Evolutionary conservation across 2,888 invertebrate species (phyloP), one percentile per base, ranked within the genome.

Genomic region (Leucozona laternaria): DNA sequence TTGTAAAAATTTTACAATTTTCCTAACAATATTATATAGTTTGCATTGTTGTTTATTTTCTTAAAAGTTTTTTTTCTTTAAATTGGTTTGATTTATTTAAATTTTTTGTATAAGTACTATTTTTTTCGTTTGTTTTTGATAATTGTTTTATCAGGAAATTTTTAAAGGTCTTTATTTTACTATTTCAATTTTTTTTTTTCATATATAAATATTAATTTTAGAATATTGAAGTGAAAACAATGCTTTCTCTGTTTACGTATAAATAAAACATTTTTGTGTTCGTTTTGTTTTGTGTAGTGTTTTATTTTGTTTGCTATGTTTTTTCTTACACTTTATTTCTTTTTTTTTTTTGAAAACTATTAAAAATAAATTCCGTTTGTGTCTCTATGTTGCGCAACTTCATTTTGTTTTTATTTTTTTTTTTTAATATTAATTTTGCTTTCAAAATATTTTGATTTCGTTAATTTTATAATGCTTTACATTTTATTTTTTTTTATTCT

Each of bases 341-440:
- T 73, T 50, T 55, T 17, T 60, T 6, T 28, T 20, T 60, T 66
- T 55, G 60, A 48, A 79, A 83, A 83, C 48, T 79, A 73, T 87
- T 70, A 83, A 80, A 88, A 88, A 84, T 85, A 79, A 86, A 86
- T 86, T 85, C 73, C 81, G 57, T 81, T 78, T 86, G 68, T 77
- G 58, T 81, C 70, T 77, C 68, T 81, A 78, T 82, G 73, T 81
- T 75, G 58, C 58, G 82, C 73, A 86, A 78, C 68, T 34, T 48
- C n/a, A n/a, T n/a, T n/a, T n/a, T n/a, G n/a, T n/a, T n/a, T n/a
- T 77, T 34, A 34, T 10, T 34, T 81, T 48, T 45, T 34, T 13
- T 57, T 43, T 43, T 48, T 71, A n/a, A n/a, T n/a, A n/a, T 82
- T 25, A 34, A 17, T 15, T 76, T 77, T 50, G 31, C 20, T 72